Conservation (phyloP, 2,888 invertebrate genomes). For the Eristalis tenax region DNA sequence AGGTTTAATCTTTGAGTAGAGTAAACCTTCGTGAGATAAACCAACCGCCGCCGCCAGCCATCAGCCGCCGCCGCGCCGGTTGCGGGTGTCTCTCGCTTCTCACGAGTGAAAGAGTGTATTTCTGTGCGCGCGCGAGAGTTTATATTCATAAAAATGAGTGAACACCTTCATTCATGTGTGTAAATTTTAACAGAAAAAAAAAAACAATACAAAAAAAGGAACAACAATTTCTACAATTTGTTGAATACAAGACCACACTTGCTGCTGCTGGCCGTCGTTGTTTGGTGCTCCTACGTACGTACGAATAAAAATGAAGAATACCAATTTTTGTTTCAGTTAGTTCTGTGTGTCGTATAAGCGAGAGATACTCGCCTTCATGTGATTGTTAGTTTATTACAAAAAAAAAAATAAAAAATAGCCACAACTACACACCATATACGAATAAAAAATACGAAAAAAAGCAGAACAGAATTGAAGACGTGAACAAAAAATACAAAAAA, state of each 20-base stretch:
- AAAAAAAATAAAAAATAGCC: conserved; percentile 23
- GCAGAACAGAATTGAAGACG: conserved; percentile 23
- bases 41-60: not conserved
- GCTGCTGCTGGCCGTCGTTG: conserved; percentile 57
- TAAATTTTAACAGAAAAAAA: conserved; percentile 19
- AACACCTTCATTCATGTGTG: conserved; percentile 70
- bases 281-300: conserved; percentile 40
- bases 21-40: conserved; percentile 5
- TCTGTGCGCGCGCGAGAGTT: conserved; percentile 41
- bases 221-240: conserved; percentile 54
- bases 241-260: conserved; percentile 68
- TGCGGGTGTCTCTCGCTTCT: not conserved
- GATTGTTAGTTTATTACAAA: conserved; percentile 72
- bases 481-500: conserved; percentile 34
- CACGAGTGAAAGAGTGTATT: conserved; percentile 59
- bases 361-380: conserved; percentile 60
- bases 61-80: not conserved
- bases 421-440: conserved; percentile 30
- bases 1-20: conserved; percentile 35
- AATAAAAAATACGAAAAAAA: conserved; percentile 29
- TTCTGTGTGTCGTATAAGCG: conserved; percentile 68
- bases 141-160: conserved; percentile 66
- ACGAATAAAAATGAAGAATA: conserved; percentile 71
- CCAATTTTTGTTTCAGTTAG: conserved; percentile 64
- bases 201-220: conserved; percentile 18